Conservation (phyloP, 2,888 invertebrate species). For the Liodrosophila aerea region DNA sequence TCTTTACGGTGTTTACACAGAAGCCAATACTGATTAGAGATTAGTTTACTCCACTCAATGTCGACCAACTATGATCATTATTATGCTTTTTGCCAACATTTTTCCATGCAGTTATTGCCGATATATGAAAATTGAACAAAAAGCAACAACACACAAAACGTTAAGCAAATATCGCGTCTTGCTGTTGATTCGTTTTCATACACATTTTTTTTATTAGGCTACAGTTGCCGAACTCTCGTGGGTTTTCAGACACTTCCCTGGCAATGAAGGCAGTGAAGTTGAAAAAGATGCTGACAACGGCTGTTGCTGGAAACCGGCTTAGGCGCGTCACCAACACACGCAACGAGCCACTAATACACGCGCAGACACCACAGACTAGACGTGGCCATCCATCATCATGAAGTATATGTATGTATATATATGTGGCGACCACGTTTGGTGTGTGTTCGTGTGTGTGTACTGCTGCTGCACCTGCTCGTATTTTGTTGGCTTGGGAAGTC, state of each 20-base stretch:
- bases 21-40: too few relatives aligned
- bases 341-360: conserved; percentile 14
- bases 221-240: conserved; percentile 65
- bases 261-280: conserved; percentile 59
- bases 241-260: conserved; percentile 68
- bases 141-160: conserved; percentile 56
- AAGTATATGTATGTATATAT: conserved; percentile 40
- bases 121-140: conserved; percentile 38
- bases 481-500: conserved; percentile 51
- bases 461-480: conserved; percentile 69
- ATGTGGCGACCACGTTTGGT: not conserved
- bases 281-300: conserved; percentile 62
- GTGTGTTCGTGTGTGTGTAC: conserved; percentile 21
- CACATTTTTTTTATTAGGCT: conserved; percentile 29
- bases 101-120: conserved; percentile 30
- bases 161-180: conserved; percentile 67
- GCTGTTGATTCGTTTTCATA: conserved; percentile 63
- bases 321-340: conserved; percentile 62
- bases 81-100: conserved; percentile 23
- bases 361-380: conserved; percentile 19
- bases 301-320: conserved; percentile 73
- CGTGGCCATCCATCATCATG: conserved; percentile 72
- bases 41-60: conserved; percentile 6
- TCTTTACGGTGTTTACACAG: too few relatives aligned
- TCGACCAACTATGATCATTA: conserved; percentile 17